Conservation (phyloP, 1,140 invertebrate genomes). For the Drosophila sturtevanti region DNA sequence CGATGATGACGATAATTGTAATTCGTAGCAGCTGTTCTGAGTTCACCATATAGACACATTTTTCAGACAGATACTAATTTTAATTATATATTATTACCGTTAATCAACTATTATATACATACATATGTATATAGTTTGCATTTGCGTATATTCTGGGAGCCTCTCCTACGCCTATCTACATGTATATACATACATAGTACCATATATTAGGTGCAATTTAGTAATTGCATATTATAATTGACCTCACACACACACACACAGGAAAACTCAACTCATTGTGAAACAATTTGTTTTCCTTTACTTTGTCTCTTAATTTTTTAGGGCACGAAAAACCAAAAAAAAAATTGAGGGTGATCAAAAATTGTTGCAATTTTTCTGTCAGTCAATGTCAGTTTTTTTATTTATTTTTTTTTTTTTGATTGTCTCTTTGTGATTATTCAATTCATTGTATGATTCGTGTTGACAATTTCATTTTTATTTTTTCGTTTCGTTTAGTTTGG, state of each 20-base stretch:
- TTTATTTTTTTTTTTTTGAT: constrained; percentile 11
- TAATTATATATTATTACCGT: constrained; percentile 46
- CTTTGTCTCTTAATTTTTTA: too few species aligned
- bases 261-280: not conserved
- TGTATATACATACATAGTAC: not conserved
- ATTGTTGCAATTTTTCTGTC: constrained; percentile 43
- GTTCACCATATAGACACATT: constrained; percentile 6
- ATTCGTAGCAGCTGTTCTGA: constrained; percentile 33
- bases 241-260: not conserved
- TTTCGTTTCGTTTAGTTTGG: not conserved
- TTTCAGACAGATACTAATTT: not conserved
- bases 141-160: not conserved
- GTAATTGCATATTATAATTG: not conserved
- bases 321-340: not conserved
- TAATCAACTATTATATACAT: constrained; percentile 35
- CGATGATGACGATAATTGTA: constrained; percentile 14
- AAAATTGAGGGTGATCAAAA: constrained; percentile 20
- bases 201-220: not conserved
- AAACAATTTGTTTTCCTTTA: not conserved
- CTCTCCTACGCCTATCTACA: too few species aligned
- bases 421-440: constrained; percentile 40
- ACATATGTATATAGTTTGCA: too few species aligned
- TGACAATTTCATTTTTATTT: constrained; percentile 37
- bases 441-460: constrained; percentile 37
- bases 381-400: constrained; percentile 22